Evolutionary conservation across 2,888 invertebrate genomes (phyloP).

Genomic region (Catocala sponsa): DNA sequence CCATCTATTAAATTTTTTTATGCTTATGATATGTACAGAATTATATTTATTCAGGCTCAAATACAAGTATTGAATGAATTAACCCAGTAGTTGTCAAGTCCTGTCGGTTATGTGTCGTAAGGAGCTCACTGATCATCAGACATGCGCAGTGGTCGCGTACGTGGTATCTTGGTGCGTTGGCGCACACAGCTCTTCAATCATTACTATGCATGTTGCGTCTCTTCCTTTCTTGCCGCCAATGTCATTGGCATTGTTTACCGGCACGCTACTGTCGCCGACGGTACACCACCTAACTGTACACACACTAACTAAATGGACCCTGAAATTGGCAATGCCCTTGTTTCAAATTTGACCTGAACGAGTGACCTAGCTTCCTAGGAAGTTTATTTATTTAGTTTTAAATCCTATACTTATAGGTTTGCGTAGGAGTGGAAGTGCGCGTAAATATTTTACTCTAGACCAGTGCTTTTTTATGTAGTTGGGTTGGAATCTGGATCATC

Average conservation of each 20-base stretch:
- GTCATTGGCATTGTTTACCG: constrained; percentile 81
- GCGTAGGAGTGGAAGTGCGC: background rate
- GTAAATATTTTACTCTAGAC: constrained; percentile 16
- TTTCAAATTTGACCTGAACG: constrained; percentile 66
- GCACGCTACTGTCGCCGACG: constrained; percentile 59
- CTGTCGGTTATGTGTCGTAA: constrained; percentile 33
- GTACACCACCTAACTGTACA: constrained; percentile 79
- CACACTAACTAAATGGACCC: constrained; percentile 76
- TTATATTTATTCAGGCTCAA: background rate
- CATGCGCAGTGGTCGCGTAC: constrained; percentile 36
- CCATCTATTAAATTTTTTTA: no score
- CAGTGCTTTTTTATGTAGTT: constrained; percentile 25
- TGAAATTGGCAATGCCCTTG: constrained; percentile 87
- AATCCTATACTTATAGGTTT: constrained; percentile 8
- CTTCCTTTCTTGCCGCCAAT: constrained; percentile 86
- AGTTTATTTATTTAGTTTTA: constrained; percentile 20
- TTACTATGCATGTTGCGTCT: constrained; percentile 80
- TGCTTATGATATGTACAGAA: no score
- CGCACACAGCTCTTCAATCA: constrained; percentile 59
- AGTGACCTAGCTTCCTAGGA: constrained; percentile 57
- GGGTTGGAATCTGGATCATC: constrained; percentile 61
- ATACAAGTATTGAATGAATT: constrained; percentile 9
- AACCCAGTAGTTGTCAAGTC: constrained; percentile 29
- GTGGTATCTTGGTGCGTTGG: constrained; percentile 49
- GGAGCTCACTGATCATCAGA: constrained; percentile 27